These are phyloP conservation scores for Troides helena DNA, from an alignment of 2,888 invertebrate genomes.

Conservation along the genomic window DNA sequence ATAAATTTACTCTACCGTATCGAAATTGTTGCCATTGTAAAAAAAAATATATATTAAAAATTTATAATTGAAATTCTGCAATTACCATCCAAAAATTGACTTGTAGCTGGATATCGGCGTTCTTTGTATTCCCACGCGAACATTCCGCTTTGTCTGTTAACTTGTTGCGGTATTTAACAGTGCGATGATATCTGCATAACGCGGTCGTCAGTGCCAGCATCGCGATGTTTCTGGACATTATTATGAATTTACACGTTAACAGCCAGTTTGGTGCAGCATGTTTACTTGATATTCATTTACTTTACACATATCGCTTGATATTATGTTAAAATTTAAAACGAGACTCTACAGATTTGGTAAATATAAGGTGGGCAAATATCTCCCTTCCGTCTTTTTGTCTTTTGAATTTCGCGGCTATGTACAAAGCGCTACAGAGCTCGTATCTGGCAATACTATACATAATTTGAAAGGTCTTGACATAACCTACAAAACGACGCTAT, in stretches of 20 bases:
- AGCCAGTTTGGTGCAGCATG: conserved; percentile 54
- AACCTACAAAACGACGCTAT: no score
- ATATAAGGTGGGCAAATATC: no score
- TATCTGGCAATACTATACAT: no score
- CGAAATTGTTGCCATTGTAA: neutral
- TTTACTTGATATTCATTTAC: conserved; percentile 58
- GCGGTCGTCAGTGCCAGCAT: conserved; percentile 63
- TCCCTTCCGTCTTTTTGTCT: no score
- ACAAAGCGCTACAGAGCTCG: no score
- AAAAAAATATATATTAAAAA: neutral
- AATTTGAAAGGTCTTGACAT: no score
- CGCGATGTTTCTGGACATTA: conserved; percentile 61
- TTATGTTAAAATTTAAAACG: neutral
- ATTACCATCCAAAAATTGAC: conserved; percentile 12
- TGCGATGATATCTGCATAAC: conserved; percentile 73
- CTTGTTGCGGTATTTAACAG: conserved; percentile 76
- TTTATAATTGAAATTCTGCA: conserved; percentile 16
- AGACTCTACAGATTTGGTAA: neutral
- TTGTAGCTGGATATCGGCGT: conserved; percentile 11
- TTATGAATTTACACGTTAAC: conserved; percentile 70
- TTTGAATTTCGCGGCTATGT: no score
- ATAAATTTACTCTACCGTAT: neutral
- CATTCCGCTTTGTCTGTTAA: conserved; percentile 59
- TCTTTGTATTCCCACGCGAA: conserved; percentile 33
- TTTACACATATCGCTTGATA: conserved; percentile 24